phyloP scores from a whole-genome alignment of 2,797 vertebrate genomes.

The Morelia viridis region DNA sequence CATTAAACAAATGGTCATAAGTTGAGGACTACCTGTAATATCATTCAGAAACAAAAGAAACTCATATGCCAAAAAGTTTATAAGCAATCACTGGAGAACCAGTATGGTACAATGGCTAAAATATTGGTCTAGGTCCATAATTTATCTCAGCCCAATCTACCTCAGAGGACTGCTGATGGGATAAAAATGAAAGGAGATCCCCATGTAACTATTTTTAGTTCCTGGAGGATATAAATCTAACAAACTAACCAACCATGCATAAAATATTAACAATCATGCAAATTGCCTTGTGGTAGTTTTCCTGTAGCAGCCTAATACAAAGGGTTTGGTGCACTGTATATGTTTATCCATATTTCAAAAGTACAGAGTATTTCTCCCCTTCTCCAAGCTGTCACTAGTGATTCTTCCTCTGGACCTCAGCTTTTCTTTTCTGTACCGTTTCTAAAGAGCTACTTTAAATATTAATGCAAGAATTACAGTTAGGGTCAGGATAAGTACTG shows the following conservation, averaged over 20 bases:
- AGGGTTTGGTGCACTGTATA: background rate
- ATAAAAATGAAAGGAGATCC: background rate
- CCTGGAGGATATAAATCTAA: background rate
- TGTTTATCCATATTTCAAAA: background rate
- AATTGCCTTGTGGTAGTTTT: background rate
- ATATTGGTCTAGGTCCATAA: background rate
- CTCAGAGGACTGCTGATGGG: background rate
- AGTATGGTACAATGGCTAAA: background rate
- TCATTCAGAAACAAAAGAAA: background rate
- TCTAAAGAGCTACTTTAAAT: background rate
- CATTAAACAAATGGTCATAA: too few species aligned
- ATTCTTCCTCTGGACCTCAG: background rate
- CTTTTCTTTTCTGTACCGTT: background rate
- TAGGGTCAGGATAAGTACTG: background rate
- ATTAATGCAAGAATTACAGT: background rate
- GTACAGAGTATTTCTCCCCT: background rate
- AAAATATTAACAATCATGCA: background rate
- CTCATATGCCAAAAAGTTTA: background rate
- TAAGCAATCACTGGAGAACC: background rate
- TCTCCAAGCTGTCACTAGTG: background rate
- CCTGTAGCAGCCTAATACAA: too few species aligned
- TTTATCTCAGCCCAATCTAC: background rate
- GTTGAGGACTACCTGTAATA: background rate
- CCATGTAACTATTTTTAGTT: background rate
- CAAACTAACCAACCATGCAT: background rate